phyloP scores from a whole-genome alignment of 2,888 invertebrate species.

The Homarus gammarus region DNA sequence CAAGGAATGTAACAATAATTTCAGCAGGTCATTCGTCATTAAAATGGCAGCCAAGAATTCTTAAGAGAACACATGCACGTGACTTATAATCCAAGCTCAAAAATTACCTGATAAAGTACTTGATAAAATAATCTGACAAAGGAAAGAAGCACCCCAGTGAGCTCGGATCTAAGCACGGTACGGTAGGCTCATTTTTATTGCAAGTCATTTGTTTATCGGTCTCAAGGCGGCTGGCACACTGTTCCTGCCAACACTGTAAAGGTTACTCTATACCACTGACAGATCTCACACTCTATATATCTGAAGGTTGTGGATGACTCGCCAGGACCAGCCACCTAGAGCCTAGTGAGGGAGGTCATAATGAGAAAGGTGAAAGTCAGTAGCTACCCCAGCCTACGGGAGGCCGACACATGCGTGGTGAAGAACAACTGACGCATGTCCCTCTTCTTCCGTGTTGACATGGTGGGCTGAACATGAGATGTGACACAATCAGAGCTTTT shows the following conservation, averaged over 20 bases:
- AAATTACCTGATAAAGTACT: background rate
- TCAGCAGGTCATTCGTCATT: constrained; percentile 31
- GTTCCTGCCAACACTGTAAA: background rate
- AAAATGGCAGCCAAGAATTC: constrained; percentile 9
- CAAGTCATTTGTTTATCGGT: constrained; percentile 14
- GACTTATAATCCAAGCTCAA: constrained; percentile 26
- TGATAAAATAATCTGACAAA: too few relatives aligned
- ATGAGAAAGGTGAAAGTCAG: background rate
- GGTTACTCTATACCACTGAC: background rate
- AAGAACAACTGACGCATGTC: background rate
- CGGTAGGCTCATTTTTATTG: background rate
- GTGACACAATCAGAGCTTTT: background rate
- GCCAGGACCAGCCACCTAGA: background rate
- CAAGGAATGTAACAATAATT: constrained; percentile 8
- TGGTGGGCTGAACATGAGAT: background rate
- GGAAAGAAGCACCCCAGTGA: background rate
- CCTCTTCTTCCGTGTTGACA: background rate
- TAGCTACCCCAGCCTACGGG: background rate
- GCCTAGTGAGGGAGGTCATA: background rate
- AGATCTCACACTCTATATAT: background rate
- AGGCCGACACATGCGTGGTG: background rate
- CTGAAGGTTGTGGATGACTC: background rate
- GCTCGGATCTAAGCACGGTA: constrained; percentile 14
- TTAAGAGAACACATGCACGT: background rate
- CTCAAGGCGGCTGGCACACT: constrained; percentile 18